phyloP scores from a whole-genome alignment of 2,888 invertebrate genomes.

The Pyrgus malvae region DNA sequence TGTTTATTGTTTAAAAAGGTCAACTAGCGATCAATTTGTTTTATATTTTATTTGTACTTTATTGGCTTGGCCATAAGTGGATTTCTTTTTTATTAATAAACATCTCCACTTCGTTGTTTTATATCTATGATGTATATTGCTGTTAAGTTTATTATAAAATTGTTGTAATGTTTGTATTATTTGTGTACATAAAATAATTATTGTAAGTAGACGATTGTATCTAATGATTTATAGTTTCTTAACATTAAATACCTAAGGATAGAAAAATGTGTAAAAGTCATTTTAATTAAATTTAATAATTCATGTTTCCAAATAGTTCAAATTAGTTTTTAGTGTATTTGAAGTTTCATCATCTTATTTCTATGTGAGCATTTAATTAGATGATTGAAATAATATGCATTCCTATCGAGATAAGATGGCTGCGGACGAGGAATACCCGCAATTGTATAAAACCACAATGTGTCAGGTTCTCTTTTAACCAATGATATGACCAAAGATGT shows the following conservation, averaged over 20 bases:
- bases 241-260: slow-evolving; percentile 51
- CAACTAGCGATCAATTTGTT: slow-evolving; percentile 41
- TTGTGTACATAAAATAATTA: slow-evolving; percentile 69
- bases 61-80: slow-evolving; percentile 47
- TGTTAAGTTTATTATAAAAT: slow-evolving; percentile 76
- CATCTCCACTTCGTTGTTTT: slow-evolving; percentile 62
- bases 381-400: slow-evolving; percentile 55
- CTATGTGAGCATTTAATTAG: slow-evolving; percentile 59
- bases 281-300: slow-evolving; percentile 47
- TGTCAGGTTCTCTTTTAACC: slow-evolving; percentile 75
- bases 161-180: slow-evolving; percentile 77
- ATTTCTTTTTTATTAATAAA: slow-evolving; percentile 34
- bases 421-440: slow-evolving; percentile 33
- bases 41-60: slow-evolving; percentile 34
- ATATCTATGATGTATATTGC: slow-evolving; percentile 64
- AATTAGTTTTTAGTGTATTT: slow-evolving; percentile 62
- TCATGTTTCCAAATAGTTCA: slow-evolving; percentile 60
- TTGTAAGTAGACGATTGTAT: slow-evolving; percentile 62
- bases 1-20: slow-evolving; percentile 45
- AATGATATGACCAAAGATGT: slow-evolving; percentile 87
- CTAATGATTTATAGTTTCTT: slow-evolving; percentile 42
- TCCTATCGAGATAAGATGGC: slow-evolving; percentile 49
- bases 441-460: slow-evolving; percentile 46
- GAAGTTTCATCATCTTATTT: slow-evolving; percentile 40
- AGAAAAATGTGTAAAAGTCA: slow-evolving; percentile 56